A percentile compares a stretch with the other conserved stretches of the same genome.
phyloP scores from a whole-genome alignment of 2,113 vertebrate genomes.

The Caranx melampygus region DNA sequence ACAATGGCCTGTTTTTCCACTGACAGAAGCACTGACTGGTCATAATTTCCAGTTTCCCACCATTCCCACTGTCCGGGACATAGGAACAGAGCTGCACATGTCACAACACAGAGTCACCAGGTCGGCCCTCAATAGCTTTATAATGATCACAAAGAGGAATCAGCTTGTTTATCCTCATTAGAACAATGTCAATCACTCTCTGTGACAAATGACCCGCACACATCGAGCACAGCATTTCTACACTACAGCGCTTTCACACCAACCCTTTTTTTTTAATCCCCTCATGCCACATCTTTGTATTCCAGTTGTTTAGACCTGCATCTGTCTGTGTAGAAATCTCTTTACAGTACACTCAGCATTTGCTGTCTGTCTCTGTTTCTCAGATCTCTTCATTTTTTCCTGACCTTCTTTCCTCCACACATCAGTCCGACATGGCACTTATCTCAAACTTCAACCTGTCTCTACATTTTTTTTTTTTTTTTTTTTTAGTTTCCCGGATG shows the following conservation, averaged over 20 bases:
- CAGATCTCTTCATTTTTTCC: background rate
- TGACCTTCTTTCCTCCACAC: background rate
- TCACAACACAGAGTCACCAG: constrained; percentile 59
- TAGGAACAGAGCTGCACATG: constrained; percentile 69
- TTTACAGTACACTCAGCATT: constrained; percentile 5
- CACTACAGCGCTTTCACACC: constrained; percentile 3
- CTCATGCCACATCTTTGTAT: constrained; percentile 32
- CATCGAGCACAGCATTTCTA: no score
- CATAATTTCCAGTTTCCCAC: constrained; percentile 63
- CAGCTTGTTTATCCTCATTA: constrained; percentile 60
- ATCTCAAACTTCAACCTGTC: constrained; percentile 55
- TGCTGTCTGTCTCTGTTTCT: constrained; percentile 11
- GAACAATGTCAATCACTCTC: constrained; percentile 62
- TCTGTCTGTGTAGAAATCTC: constrained; percentile 6
- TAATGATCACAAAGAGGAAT: constrained; percentile 68
- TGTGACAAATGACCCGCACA: constrained; percentile 50
- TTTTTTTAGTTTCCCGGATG: constrained; percentile 16
- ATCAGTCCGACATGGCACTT: constrained; percentile 44
- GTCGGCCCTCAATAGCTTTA: constrained; percentile 60
- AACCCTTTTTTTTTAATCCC: background rate
- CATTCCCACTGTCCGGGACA: constrained; percentile 32
- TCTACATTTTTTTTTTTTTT: constrained; percentile 7
- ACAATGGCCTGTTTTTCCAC: constrained; percentile 70
- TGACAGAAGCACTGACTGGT: constrained; percentile 52
- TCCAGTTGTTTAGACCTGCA: constrained; percentile 24